phyloP scores from a whole-genome alignment of 2,888 invertebrate species.

The Amiota minor region DNA sequence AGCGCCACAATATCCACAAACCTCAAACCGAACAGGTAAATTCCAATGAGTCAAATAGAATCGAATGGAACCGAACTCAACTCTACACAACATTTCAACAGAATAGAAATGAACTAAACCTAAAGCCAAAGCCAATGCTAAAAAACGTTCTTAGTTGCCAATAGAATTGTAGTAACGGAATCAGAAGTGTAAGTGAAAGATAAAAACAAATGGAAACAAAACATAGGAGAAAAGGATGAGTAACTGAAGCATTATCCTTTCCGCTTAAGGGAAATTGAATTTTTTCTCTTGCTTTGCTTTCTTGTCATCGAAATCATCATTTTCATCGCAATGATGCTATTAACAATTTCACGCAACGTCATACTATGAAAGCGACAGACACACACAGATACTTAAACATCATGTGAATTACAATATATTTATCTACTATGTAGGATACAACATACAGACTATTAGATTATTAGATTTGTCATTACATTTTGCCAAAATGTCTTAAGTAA shows the following conservation, averaged over 20 bases:
- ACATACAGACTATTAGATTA: background rate
- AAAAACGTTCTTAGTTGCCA: background rate
- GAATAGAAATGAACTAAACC: too few species aligned
- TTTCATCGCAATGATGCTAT: conserved; percentile 15
- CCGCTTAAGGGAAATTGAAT: conserved; percentile 64
- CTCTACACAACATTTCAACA: too few species aligned
- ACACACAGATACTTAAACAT: background rate
- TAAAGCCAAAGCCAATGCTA: background rate
- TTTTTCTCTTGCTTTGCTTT: conserved; percentile 11
- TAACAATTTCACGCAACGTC: conserved; percentile 7
- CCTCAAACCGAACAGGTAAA: conserved; percentile 12
- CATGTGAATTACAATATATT: background rate
- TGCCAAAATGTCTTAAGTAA: background rate
- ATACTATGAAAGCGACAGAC: background rate
- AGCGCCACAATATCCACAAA: conserved; percentile 39
- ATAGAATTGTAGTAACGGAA: too few species aligned
- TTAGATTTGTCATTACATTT: conserved; percentile 10
- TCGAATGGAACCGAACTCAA: too few species aligned
- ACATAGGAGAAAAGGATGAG: conserved; percentile 4
- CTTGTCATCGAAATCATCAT: background rate
- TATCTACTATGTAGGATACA: background rate
- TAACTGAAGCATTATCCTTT: conserved; percentile 55
- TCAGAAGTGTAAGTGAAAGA: too few species aligned
- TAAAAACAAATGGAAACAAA: background rate
- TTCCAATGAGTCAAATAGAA: background rate